Base-by-base conservation (phyloP, 1,140 invertebrate species). In the Spodoptera litura region DNA sequence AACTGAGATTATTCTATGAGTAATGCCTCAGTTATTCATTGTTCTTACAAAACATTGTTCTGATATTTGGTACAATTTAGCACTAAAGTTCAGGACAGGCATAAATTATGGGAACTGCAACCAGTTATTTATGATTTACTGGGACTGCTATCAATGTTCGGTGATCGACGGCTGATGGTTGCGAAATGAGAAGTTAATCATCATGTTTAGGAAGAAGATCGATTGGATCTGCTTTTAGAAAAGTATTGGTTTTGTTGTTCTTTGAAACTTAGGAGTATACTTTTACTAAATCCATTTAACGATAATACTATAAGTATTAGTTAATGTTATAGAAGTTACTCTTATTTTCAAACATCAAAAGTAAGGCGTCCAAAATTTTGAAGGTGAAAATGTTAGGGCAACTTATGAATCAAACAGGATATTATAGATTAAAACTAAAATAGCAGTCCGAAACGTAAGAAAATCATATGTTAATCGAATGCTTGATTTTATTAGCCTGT, bases 21-120 rank as follows among this genome's bases (percentile, higher is more conserved):
- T 85, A 85, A 84, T 80, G 73, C 73, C 58, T 78, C 80, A 85
- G 86, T 87, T 84, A 85, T 74, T 85, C 85, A 89, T 87, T 89
- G 85, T 89, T 83, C 78, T 55, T 83, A 79, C 78, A 77, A 83
- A 79, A 84, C 81, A 81, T 81, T 78, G 64, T 71, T 83, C 74
- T 87, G 85, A 76, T 80, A 88, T 87, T 88, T 81, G 79, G 64
- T 59, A 81, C 79, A 82, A 56, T 81, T 85, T 81, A 31, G 73
- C 64, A 55, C 51, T 53, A 89, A 88, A 89, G 86, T 87, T 88
- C 86, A 89, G 80, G 70, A 83, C 77, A 84, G 59, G 78, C 80
- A 83, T 88, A 88, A 84, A 87, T 87, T 81, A 76, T 64, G 10
- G 62, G 75, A 74, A 83, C 81, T 83, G 81, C 80, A 81, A 66